A percentile compares a stretch with the other conserved stretches of the same genome.
These are phyloP conservation scores for Onchidella celtica DNA, from an alignment of 2,888 invertebrate species.

Conservation along the genomic window DNA sequence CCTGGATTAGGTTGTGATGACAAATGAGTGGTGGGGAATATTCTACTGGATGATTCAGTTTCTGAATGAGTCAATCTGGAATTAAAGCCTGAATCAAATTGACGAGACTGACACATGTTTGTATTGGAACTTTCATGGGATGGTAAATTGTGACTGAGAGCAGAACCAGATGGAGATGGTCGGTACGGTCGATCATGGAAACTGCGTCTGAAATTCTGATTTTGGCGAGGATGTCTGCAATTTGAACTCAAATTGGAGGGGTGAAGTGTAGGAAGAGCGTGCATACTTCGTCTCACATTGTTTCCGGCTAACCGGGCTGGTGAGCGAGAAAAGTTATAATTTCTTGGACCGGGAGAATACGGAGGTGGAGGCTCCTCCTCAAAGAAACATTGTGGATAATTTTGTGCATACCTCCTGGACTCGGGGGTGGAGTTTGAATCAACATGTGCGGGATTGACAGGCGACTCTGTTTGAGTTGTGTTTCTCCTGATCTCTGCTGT, in stretches of 20 bases:
- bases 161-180: background rate
- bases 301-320: background rate
- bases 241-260: background rate
- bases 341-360: slow-evolving; percentile 2
- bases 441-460: too few species aligned
- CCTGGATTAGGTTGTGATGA: background rate
- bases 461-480: too few species aligned
- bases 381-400: slow-evolving; percentile 40
- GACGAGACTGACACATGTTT: background rate
- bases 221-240: background rate
- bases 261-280: background rate
- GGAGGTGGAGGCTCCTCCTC: slow-evolving; percentile 48
- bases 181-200: background rate
- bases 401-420: slow-evolving; percentile 36
- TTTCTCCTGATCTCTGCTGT: too few species aligned
- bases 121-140: background rate
- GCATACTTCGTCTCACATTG: background rate
- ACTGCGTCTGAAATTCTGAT: slow-evolving; percentile 1
- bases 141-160: background rate
- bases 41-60: background rate
- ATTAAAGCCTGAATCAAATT: background rate
- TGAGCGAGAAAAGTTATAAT: background rate
- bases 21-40: background rate
- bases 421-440: background rate
- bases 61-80: background rate